phyloP scores from a whole-genome alignment of 2,888 invertebrate species.

The Embidobia sp. region DNA sequence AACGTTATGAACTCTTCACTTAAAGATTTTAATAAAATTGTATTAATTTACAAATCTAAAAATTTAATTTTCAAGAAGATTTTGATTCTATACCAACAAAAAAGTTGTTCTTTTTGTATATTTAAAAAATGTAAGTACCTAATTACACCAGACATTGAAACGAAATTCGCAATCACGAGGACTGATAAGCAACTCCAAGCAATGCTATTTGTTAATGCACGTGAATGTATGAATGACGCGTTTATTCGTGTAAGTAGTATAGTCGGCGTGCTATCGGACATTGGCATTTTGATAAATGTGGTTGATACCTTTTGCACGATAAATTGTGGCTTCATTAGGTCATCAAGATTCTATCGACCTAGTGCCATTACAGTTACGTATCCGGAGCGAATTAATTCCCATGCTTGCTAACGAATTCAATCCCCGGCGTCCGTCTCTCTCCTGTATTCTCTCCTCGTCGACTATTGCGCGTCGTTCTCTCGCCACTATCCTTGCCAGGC shows the following conservation, averaged over 20 bases:
- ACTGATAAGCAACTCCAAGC: background rate
- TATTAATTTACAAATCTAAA: too few species aligned
- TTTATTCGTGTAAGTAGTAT: constrained; percentile 51
- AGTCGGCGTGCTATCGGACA: constrained; percentile 45
- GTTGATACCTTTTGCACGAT: constrained; percentile 61
- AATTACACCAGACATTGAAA: too few species aligned
- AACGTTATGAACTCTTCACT: too few species aligned
- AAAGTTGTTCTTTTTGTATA: too few species aligned
- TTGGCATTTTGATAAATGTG: constrained; percentile 52
- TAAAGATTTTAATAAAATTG: too few species aligned
- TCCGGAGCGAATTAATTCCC: constrained; percentile 72
- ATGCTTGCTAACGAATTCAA: constrained; percentile 70
- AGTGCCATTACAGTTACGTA: constrained; percentile 69
- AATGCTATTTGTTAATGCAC: constrained; percentile 24
- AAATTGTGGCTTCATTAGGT: constrained; percentile 68
- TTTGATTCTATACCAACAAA: too few species aligned
- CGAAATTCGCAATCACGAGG: background rate
- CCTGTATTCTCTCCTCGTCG: constrained; percentile 45
- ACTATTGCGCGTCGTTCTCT: constrained; percentile 55
- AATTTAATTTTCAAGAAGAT: too few species aligned
- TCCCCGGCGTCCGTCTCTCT: constrained; percentile 52
- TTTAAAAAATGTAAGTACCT: too few species aligned
- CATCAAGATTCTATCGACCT: constrained; percentile 71
- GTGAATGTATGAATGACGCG: constrained; percentile 27
- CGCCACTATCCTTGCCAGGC: constrained; percentile 48